phyloP scores from a whole-genome alignment of 2,113 vertebrate species.

The Hydrolagus affinis region DNA sequence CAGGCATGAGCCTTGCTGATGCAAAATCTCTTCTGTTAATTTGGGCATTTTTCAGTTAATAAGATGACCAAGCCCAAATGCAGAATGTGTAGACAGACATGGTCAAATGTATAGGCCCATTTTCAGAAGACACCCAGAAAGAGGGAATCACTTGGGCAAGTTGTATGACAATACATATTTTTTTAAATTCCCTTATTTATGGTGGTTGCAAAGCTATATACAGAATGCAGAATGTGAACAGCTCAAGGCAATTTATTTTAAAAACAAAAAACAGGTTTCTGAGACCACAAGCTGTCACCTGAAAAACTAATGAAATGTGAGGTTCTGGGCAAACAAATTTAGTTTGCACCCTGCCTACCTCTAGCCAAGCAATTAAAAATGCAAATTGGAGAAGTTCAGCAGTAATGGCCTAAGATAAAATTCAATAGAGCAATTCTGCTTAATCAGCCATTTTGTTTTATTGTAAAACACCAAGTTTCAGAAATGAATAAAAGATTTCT shows the following conservation, averaged over 20 bases:
- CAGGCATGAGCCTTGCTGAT: too few species aligned
- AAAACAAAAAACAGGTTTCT: too few species aligned
- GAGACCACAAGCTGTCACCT: too few species aligned
- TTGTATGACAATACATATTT: background rate
- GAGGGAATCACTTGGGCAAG: background rate
- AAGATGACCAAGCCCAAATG: background rate
- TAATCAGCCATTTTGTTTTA: background rate
- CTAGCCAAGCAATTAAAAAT: background rate
- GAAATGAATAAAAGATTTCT: background rate
- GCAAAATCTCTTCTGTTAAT: background rate
- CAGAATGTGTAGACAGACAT: background rate
- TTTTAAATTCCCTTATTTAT: too few species aligned
- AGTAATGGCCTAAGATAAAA: background rate
- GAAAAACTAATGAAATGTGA: too few species aligned
- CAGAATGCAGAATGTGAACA: too few species aligned
- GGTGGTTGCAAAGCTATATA: too few species aligned
- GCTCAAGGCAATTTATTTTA: too few species aligned
- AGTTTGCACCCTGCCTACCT: background rate
- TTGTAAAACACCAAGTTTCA: background rate
- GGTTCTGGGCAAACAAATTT: too few species aligned
- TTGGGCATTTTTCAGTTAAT: background rate
- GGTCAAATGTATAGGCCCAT: background rate
- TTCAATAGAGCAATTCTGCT: background rate
- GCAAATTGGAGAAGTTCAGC: background rate
- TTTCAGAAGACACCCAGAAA: background rate